These are phyloP conservation scores for Yasuhikotakia modesta DNA, from an alignment of 2,797 vertebrate species.

Conservation along the genomic window DNA sequence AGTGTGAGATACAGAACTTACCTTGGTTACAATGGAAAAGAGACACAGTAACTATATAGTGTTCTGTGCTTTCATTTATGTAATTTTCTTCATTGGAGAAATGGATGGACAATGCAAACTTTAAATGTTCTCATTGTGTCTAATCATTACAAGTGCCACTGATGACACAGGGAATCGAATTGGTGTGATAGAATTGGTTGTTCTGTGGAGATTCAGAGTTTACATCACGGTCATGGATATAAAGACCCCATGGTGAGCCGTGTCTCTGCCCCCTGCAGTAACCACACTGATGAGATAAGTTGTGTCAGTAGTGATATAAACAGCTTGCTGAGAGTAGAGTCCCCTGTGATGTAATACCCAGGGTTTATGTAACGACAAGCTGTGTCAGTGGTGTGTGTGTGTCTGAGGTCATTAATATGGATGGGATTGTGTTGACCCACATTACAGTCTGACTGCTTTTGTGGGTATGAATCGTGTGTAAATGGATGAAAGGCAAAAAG, in stretches of 20 bases:
- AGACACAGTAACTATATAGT: too few species aligned
- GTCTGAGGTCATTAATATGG: slow-evolving; percentile 28
- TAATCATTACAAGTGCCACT: too few species aligned
- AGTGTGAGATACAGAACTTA: too few species aligned
- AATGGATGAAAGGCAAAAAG: neutral
- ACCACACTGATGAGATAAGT: slow-evolving; percentile 37
- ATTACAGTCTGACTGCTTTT: slow-evolving; percentile 35
- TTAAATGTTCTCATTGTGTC: too few species aligned
- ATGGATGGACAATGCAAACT: neutral
- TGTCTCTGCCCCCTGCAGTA: slow-evolving; percentile 15
- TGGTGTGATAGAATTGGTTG: neutral
- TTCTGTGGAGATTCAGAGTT: neutral
- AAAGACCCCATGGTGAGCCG: neutral
- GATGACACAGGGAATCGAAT: too few species aligned
- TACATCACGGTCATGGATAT: neutral
- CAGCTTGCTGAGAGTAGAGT: slow-evolving; percentile 33
- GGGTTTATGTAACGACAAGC: slow-evolving; percentile 49
- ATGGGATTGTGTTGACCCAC: slow-evolving; percentile 29
- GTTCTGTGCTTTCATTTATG: too few species aligned
- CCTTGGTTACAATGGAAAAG: too few species aligned
- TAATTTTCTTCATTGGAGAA: too few species aligned
- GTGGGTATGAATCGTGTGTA: neutral
- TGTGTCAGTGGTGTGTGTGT: slow-evolving; percentile 48
- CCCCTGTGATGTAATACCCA: slow-evolving; percentile 51
- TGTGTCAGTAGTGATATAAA: slow-evolving; percentile 51